These are phyloP conservation scores for Morpho deidamia DNA, from an alignment of 2,888 invertebrate species.

Conservation along the genomic window DNA sequence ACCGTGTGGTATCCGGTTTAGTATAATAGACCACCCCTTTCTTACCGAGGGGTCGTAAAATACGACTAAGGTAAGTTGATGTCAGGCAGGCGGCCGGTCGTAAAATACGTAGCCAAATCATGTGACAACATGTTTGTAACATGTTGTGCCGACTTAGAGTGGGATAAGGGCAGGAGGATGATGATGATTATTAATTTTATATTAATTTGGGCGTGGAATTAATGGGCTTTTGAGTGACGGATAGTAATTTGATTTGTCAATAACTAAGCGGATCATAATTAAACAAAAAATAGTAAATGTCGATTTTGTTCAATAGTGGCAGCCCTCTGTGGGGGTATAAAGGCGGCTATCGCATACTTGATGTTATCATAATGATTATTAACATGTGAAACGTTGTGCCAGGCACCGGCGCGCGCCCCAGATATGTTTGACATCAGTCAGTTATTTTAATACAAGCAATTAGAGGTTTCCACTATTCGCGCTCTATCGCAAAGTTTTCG, in stretches of 20 bases:
- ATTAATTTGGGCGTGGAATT: too few species aligned
- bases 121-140: too few species aligned
- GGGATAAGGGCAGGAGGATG: too few species aligned
- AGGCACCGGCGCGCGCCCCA: conserved; percentile 65
- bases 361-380: conserved; percentile 78
- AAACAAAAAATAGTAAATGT: neutral
- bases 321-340: conserved; percentile 44
- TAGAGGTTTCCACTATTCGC: conserved; percentile 59
- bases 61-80: too few species aligned
- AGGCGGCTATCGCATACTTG: conserved; percentile 72
- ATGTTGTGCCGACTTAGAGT: too few species aligned
- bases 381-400: conserved; percentile 73
- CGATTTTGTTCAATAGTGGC: conserved; percentile 15
- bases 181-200: too few species aligned
- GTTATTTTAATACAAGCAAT: conserved; percentile 78
- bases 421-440: conserved; percentile 76
- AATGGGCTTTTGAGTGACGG: too few species aligned
- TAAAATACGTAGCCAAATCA: too few species aligned
- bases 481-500: conserved; percentile 66
- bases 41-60: too few species aligned
- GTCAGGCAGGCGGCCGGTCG: too few species aligned
- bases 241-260: neutral
- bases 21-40: too few species aligned
- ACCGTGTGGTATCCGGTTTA: too few species aligned
- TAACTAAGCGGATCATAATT: neutral